A percentile compares a stretch with the other conserved stretches of the same genome.
These are phyloP conservation scores for Tiliqua scincoides DNA, from an alignment of 2,113 vertebrate genomes.

Conservation along the genomic window DNA sequence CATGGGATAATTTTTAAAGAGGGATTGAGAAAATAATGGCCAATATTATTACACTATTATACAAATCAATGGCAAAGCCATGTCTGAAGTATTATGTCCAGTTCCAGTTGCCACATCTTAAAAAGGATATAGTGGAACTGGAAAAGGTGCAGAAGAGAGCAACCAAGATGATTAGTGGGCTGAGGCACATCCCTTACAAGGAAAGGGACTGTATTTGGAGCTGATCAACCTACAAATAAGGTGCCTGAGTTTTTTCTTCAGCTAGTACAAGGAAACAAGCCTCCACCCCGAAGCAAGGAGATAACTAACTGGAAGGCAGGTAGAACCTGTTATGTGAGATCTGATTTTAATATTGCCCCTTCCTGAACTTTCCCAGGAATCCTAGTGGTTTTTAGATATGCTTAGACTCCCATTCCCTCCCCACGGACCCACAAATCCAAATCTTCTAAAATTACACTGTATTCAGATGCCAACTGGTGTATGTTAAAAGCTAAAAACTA, in stretches of 20 bases:
- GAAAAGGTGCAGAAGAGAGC: too few species aligned
- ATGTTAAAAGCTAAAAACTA: neutral
- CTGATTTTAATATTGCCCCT: neutral
- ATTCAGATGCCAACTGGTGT: neutral
- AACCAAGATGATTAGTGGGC: too few species aligned
- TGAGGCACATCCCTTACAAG: too few species aligned
- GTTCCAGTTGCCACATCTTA: too few species aligned
- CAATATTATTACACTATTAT: too few species aligned
- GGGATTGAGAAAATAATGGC: too few species aligned
- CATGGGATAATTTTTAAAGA: too few species aligned
- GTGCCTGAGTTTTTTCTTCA: neutral
- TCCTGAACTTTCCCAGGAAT: neutral
- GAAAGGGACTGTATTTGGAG: too few species aligned
- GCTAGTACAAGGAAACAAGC: neutral
- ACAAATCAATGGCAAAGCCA: too few species aligned
- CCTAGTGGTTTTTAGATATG: too few species aligned
- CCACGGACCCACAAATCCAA: neutral
- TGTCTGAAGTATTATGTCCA: neutral
- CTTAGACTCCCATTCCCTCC: neutral
- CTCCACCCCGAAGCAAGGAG: neutral
- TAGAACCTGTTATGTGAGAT: conserved; percentile 9
- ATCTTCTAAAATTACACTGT: neutral
- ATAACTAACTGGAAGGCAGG: neutral
- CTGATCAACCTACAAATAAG: too few species aligned
- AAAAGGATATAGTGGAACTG: too few species aligned